Conservation (phyloP, 2,888 invertebrate genomes). For the Lasius fuliginosus region DNA sequence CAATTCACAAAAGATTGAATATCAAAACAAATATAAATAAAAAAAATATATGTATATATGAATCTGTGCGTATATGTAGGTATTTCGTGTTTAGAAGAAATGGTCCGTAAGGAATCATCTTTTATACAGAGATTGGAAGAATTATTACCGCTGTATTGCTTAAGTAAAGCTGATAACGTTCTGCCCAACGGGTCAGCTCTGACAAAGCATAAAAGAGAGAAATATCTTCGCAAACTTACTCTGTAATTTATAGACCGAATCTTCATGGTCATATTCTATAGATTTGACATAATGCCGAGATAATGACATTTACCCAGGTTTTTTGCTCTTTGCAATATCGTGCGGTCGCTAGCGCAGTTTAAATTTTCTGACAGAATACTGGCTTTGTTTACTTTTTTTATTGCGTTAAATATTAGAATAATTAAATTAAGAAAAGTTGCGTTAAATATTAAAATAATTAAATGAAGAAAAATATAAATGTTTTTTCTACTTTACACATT, state of each 20-base stretch:
- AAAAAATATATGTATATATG: background rate
- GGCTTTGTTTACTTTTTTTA: background rate
- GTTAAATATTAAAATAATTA: background rate
- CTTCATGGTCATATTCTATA: background rate
- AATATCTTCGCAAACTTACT: slow-evolving; percentile 37
- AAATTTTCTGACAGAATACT: background rate
- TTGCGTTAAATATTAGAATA: background rate
- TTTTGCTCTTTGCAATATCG: background rate
- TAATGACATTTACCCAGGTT: background rate
- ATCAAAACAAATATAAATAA: background rate
- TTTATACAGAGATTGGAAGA: slow-evolving; percentile 26
- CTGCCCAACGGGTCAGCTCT: slow-evolving; percentile 26
- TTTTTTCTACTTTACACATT: background rate
- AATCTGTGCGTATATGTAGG: background rate
- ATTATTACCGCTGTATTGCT: slow-evolving; percentile 49
- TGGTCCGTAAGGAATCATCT: slow-evolving; percentile 38
- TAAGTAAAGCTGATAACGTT: slow-evolving; percentile 55
- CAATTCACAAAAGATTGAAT: background rate
- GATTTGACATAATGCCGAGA: background rate
- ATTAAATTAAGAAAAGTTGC: background rate
- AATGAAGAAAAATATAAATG: background rate
- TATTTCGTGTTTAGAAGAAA: slow-evolving; percentile 39
- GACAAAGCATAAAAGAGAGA: slow-evolving; percentile 50
- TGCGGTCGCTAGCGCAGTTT: background rate
- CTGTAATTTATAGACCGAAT: slow-evolving; percentile 11